phyloP scores from a whole-genome alignment of 2,888 invertebrate genomes.

The Deilephila porcellus region DNA sequence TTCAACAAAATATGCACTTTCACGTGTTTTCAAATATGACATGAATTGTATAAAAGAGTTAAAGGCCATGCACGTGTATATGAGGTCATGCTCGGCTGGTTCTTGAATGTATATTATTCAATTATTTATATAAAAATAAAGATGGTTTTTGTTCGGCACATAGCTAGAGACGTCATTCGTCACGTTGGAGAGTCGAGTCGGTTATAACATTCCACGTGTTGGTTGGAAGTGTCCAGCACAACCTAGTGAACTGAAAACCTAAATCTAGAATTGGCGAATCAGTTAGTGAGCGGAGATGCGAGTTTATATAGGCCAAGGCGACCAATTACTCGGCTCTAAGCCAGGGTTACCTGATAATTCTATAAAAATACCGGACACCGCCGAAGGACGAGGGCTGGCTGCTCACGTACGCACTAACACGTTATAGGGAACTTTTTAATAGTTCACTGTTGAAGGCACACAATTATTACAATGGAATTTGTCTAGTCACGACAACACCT shows the following conservation, averaged over 20 bases:
- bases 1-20: neutral
- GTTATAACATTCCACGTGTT: constrained; percentile 41
- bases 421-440: no score
- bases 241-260: constrained; percentile 83
- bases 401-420: neutral
- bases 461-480: no score
- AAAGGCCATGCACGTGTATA: neutral
- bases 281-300: constrained; percentile 65
- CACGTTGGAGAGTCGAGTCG: neutral
- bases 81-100: neutral
- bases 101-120: neutral
- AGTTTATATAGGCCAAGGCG: constrained; percentile 81
- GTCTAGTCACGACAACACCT: no score
- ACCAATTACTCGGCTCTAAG: constrained; percentile 68
- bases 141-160: neutral
- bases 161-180: neutral
- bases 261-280: constrained; percentile 83
- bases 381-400: constrained; percentile 18
- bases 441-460: no score
- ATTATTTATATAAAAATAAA: no score
- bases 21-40: no score
- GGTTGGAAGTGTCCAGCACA: constrained; percentile 69
- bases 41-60: neutral
- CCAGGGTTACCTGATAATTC: constrained; percentile 33
- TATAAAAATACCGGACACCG: constrained; percentile 27